These are phyloP conservation scores for Sinohyriopsis cumingii DNA, from an alignment of 2,888 invertebrate genomes.

Conservation along the genomic window DNA sequence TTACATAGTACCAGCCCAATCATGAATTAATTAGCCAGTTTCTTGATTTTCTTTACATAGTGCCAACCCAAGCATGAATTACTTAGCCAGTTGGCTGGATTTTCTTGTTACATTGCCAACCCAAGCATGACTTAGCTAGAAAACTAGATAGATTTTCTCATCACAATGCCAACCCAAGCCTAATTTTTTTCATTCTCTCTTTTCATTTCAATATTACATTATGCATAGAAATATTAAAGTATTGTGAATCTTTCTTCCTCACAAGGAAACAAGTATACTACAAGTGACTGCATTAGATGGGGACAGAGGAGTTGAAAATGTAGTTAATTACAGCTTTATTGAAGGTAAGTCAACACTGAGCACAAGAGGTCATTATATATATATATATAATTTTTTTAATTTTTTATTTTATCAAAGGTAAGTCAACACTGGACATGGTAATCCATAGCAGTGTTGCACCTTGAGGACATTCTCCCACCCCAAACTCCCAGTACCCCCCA, in stretches of 20 bases:
- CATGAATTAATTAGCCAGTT: too few species aligned
- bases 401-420: not conserved
- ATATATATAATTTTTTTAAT: not conserved
- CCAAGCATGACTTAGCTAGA: constrained; percentile 70
- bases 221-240: too few species aligned
- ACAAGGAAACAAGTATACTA: constrained; percentile 73
- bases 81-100: constrained; percentile 71
- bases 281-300: constrained; percentile 86
- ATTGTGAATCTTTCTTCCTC: too few species aligned
- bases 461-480: too few species aligned
- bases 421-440: too few species aligned
- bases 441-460: too few species aligned
- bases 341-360: constrained; percentile 39
- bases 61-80: not conserved
- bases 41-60: too few species aligned
- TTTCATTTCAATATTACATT: too few species aligned
- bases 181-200: too few species aligned
- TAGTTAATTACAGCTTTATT: constrained; percentile 61
- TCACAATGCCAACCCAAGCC: not conserved
- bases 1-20: too few species aligned
- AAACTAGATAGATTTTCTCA: constrained; percentile 77
- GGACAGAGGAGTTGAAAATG: constrained; percentile 79
- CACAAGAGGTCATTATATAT: not conserved
- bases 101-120: too few species aligned
- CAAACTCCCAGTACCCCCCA: too few species aligned